Conservation (phyloP, 2,797 vertebrate genomes). For the Loris lydekkerianus region DNA sequence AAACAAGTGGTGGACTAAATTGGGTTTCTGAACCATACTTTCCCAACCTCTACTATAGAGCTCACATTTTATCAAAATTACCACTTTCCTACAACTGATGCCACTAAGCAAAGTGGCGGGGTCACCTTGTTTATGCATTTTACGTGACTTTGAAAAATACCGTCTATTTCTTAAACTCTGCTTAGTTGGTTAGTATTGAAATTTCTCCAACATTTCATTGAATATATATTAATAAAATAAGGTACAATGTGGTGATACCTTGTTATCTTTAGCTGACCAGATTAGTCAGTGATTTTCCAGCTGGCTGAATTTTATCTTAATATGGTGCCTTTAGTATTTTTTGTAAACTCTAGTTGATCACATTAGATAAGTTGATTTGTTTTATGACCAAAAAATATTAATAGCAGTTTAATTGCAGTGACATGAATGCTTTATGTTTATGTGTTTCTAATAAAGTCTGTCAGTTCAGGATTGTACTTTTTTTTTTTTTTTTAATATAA, state of each 20-base stretch:
- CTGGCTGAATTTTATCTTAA: neutral
- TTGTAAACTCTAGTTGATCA: neutral
- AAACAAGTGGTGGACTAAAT: neutral
- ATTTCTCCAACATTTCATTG: neutral
- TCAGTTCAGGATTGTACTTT: constrained; percentile 31
- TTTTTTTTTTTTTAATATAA: constrained; percentile 5
- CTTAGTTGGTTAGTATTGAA: constrained; percentile 5
- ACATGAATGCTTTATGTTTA: neutral
- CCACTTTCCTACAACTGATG: neutral
- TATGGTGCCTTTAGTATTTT: neutral
- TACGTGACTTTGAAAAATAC: neutral
- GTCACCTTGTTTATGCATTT: neutral
- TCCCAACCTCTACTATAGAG: neutral
- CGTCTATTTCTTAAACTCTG: neutral
- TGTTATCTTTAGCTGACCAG: neutral
- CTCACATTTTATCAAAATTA: neutral
- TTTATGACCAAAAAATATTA: neutral
- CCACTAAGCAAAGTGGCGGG: neutral
- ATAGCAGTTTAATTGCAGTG: neutral
- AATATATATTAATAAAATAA: neutral
- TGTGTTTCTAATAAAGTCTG: constrained; percentile 28
- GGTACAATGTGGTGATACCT: neutral
- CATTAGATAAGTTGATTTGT: neutral
- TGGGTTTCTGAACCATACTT: neutral
- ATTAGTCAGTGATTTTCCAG: neutral